Percentiles rank a stretch among this genome's conserved stretches.
Evolutionary conservation across 2,888 invertebrate species (phyloP).

Genomic region (Leptopilina drosophilae): DNA sequence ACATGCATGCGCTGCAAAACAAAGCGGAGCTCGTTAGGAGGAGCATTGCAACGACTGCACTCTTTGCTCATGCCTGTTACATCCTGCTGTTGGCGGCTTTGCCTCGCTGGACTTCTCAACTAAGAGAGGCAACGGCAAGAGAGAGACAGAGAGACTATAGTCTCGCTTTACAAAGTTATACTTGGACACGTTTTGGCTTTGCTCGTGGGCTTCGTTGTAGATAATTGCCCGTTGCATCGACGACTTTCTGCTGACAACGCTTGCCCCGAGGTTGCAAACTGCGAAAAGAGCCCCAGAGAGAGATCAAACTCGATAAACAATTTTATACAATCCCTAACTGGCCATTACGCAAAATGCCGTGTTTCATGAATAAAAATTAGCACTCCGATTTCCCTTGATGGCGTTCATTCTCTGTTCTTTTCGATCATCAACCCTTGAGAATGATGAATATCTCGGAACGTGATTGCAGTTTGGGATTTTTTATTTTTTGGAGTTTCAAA

Average conservation of each 20-base stretch:
- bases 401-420: neutral
- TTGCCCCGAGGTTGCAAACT: constrained; percentile 35
- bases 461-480: constrained; percentile 7
- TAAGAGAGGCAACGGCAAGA: too few relatives aligned
- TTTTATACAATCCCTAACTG: constrained; percentile 36
- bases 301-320: constrained; percentile 30
- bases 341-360: constrained; percentile 37
- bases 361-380: constrained; percentile 42
- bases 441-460: constrained; percentile 22
- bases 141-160: constrained; percentile 25
- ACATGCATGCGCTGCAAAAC: constrained; percentile 73
- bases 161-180: constrained; percentile 58
- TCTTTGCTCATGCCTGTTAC: constrained; percentile 54
- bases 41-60: constrained; percentile 73
- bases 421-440: constrained; percentile 17
- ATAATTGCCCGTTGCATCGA: constrained; percentile 61
- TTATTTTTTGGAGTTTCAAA: neutral
- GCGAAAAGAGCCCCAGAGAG: constrained; percentile 22
- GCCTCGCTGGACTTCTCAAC: constrained; percentile 53
- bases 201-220: constrained; percentile 57
- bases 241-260: constrained; percentile 41
- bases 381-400: constrained; percentile 27
- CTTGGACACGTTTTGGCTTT: constrained; percentile 62
- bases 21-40: constrained; percentile 77
- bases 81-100: constrained; percentile 55